Evolutionary conservation across 2,797 vertebrate species (phyloP), one percentile per base, ranked within the genome.

Genomic region (Picus viridis): DNA sequence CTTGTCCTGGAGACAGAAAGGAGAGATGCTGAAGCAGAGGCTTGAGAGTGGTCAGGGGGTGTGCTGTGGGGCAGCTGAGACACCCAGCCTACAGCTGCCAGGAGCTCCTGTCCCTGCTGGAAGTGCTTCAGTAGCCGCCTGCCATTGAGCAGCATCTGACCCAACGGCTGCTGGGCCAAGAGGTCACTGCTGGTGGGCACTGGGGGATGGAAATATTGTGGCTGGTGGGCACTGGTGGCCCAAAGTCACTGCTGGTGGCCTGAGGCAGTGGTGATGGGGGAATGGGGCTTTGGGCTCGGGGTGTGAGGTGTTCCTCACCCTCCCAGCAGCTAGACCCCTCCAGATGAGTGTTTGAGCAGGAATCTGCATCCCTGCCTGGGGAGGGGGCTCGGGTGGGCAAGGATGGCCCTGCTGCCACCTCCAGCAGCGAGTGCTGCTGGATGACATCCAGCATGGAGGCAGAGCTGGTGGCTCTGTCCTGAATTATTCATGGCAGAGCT

Each of bases 331-430:
- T 11, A 34, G 19, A 67, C 24, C 20, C 7, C 0, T 7, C 11
- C 6, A 67, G 39, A 26, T 0, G 2, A 54, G 67, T 3, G 12
- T 71, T 54, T 72, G 1, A 2, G 61, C 36, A 47, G 26, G 54
- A 67, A 54, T 30, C 36, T 32, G 24, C 32, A 30, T 32, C 67
- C 5, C 6, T 4, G 59, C 12, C 22, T 24, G 1, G 2, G 61
- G 19, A 12, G 17, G 26, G 72, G 12, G 36, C 54, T 27, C 32
- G 0, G 5, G 29, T 16, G 34, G 51, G 80, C 39, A 41, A 67
- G 20, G 59, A 15, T 26, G 23, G 47, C 49, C 16, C 22, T 0
- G 5, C 22, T 57, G 54, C 80, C 4, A 0, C 14, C 2, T 1
- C 54, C 39, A n/a, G 57, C 41, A 43, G 57, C 1, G 5, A 47